Base-by-base conservation (phyloP, 2,888 invertebrate species). In the Platycnemis pennipes region DNA sequence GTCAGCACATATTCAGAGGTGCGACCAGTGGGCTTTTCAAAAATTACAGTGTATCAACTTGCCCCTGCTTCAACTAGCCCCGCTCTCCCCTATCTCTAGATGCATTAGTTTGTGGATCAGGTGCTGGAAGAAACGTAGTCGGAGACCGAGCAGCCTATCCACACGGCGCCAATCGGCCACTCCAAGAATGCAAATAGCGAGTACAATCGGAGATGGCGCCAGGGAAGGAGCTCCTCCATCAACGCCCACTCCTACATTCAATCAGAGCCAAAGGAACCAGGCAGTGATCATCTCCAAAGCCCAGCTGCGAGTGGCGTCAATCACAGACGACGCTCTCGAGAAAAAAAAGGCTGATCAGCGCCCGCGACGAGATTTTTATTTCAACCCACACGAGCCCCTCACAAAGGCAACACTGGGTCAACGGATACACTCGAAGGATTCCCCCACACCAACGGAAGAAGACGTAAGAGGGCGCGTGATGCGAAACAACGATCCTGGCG, bases 381-480 rank as follows among this genome's bases (percentile, higher is more conserved):
- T 42, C 91, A 42, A 16, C 91, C 89, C 31, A 26, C 56, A 44
- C n/a, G 37, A 63, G 37, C 31, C 16, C n/a, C 77, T 31, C 37
- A 44, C 91, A 69, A 91, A 45, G 69, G 63, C 63, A 42, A 91
- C 91, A n/a, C 56, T 37, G 53, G 37, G 11, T 63, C 63, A 37
- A 69, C 42, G 63, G 63, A 37, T 77, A 77, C 37, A 31, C 77
- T 77, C 37, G 77, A 37, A 4, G n/a, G 4, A 77, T 0, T 37
- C 37, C 77, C n/a, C 22, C 77, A 37, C 77, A 7, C 5, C n/a
- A 88, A 88, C 16, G 31, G 49, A 91, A 56, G 8, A 63, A 45
- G 3, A 45, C 42, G 45, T 8, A 63, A 22, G 46, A 26, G 22
- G 26, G n/a, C 56, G 63, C 11, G 63, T 44, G 44, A 44, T 16